A percentile compares a stretch with the other conserved stretches of the same genome.
Evolutionary conservation across 1,140 invertebrate genomes (phyloP).

Genomic region (Pseudobourletiella spinata): DNA sequence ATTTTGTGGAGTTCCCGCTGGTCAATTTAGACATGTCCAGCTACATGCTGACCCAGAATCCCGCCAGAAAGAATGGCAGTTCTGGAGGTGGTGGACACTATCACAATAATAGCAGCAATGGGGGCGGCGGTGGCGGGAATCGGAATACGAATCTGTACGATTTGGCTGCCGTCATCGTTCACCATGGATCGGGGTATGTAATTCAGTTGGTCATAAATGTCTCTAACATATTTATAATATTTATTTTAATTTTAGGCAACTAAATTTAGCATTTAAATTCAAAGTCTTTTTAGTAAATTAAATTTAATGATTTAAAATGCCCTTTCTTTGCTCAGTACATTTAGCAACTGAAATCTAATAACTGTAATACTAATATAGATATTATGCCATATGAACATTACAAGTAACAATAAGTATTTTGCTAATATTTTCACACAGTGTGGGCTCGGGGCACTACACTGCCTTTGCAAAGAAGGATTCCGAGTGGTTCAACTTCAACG

Average conservation of each 20-base stretch:
- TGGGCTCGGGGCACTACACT: slow-evolving; percentile 76
- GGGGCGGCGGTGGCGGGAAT: slow-evolving; percentile 56
- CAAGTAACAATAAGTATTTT: background rate
- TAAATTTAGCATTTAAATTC: too few relatives aligned
- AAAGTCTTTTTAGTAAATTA: too few relatives aligned
- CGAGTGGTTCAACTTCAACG: slow-evolving; percentile 80
- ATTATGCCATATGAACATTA: background rate
- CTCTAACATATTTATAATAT: too few relatives aligned
- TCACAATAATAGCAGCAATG: slow-evolving; percentile 41
- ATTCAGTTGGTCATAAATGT: background rate
- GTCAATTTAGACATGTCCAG: slow-evolving; percentile 66
- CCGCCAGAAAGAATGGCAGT: background rate
- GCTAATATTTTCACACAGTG: slow-evolving; percentile 47
- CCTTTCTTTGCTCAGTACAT: background rate
- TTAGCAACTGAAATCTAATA: background rate
- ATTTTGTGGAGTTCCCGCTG: slow-evolving; percentile 67
- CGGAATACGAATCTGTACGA: slow-evolving; percentile 63
- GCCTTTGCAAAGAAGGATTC: slow-evolving; percentile 64
- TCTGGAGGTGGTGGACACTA: too few relatives aligned
- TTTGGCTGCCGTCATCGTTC: slow-evolving; percentile 73
- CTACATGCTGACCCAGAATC: slow-evolving; percentile 52
- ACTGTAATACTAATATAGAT: too few relatives aligned
- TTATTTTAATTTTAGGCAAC: too few relatives aligned
- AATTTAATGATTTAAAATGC: background rate
- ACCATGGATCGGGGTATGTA: slow-evolving; percentile 67